Conservation (phyloP, 1,140 invertebrate species). For the Drosophila neocordata region DNA sequence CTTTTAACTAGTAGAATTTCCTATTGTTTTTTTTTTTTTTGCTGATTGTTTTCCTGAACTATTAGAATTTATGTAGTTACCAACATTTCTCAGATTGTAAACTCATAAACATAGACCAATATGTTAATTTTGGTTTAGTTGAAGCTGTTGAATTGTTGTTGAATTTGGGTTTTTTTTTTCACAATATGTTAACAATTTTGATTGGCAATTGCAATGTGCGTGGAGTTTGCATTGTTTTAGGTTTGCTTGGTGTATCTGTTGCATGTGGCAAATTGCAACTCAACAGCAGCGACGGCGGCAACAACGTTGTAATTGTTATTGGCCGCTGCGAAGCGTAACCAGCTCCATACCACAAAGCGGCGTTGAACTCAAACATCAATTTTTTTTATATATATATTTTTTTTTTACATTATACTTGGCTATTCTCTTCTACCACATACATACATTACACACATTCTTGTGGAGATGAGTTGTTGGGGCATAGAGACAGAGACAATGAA, state of each 20-base stretch:
- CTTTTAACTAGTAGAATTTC: no score
- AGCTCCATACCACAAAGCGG: conserved; percentile 38
- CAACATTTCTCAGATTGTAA: conserved; percentile 43
- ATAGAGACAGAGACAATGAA: not conserved
- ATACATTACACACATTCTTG: conserved; percentile 46
- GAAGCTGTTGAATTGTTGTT: conserved; percentile 45
- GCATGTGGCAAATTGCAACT: conserved; percentile 64
- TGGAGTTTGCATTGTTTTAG: conserved; percentile 63
- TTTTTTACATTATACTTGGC: not conserved
- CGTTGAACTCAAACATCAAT: conserved; percentile 55
- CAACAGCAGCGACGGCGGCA: conserved; percentile 30
- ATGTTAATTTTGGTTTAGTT: conserved; percentile 36
- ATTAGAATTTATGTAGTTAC: conserved; percentile 1
- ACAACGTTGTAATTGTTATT: conserved; percentile 42
- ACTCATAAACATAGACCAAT: conserved; percentile 28
- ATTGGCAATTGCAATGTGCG: conserved; percentile 59
- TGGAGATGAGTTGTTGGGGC: conserved; percentile 11
- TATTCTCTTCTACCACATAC: conserved; percentile 5
- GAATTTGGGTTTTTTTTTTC: conserved; percentile 41
- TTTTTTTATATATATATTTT: conserved; percentile 10
- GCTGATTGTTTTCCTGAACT: not conserved
- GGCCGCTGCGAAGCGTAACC: conserved; percentile 57
- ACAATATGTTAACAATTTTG: conserved; percentile 67
- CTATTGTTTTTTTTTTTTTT: not conserved
- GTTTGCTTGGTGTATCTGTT: conserved; percentile 39